phyloP scores from a whole-genome alignment of 2,797 vertebrate genomes.

The Siniperca undulata region DNA sequence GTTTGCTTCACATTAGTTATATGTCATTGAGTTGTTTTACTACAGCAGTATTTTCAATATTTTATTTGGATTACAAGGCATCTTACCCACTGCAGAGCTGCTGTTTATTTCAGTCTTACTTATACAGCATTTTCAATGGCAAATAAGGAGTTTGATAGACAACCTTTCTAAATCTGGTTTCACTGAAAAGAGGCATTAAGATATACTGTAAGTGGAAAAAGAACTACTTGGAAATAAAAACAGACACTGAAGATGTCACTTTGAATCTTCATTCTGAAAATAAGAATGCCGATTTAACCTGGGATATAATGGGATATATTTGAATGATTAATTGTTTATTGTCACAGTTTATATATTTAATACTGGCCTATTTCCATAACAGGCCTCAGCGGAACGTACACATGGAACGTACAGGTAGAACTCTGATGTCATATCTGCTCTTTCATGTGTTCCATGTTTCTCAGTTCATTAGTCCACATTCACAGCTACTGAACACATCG shows the following conservation, averaged over 20 bases:
- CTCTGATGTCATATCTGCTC: neutral
- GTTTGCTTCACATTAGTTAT: no score
- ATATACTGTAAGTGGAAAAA: neutral
- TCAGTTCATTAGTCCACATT: neutral
- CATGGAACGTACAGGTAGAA: neutral
- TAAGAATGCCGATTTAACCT: neutral
- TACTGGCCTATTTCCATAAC: neutral
- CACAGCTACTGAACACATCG: neutral
- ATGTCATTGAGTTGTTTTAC: no score
- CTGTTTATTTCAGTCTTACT: neutral
- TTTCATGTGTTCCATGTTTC: neutral
- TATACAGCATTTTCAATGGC: neutral
- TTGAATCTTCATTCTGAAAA: neutral
- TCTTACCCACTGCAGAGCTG: neutral
- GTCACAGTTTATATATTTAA: neutral
- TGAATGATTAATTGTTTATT: neutral
- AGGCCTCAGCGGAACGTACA: neutral
- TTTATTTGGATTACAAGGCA: neutral
- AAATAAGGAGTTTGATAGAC: neutral
- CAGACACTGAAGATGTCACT: neutral
- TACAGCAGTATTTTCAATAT: no score
- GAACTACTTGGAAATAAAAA: neutral
- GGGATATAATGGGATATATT: neutral
- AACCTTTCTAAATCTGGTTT: neutral
- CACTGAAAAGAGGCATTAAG: neutral